Evolutionary conservation across 2,888 invertebrate genomes (phyloP).

Genomic region (Andrena chrysosceles): DNA sequence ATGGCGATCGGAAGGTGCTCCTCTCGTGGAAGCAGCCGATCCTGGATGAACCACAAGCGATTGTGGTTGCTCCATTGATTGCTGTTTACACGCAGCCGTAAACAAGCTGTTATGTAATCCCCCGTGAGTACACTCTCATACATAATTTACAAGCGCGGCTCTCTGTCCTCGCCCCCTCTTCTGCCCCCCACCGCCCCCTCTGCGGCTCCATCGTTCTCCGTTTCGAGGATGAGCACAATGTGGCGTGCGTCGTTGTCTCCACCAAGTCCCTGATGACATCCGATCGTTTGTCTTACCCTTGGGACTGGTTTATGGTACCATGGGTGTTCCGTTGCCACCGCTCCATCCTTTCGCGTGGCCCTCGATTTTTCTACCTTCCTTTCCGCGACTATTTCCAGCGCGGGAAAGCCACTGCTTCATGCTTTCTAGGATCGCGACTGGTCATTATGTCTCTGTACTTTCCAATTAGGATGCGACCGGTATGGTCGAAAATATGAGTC

Average conservation of each 20-base stretch:
- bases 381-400: conserved; percentile 20
- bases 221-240: conserved; percentile 38
- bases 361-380: conserved; percentile 8
- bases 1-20: background rate
- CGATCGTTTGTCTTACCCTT: conserved; percentile 34
- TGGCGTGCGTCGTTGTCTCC: conserved; percentile 17
- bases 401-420: conserved; percentile 46
- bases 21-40: conserved; percentile 18
- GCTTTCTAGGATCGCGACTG: conserved; percentile 44
- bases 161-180: conserved; percentile 44
- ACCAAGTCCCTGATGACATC: background rate
- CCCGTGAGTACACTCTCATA: conserved; percentile 74
- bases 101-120: conserved; percentile 80
- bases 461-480: conserved; percentile 11
- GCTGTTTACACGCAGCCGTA: conserved; percentile 80
- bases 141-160: conserved; percentile 74
- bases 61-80: conserved; percentile 75
- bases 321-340: conserved; percentile 7
- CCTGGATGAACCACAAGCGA: conserved; percentile 60
- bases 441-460: conserved; percentile 29
- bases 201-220: conserved; percentile 5
- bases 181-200: background rate
- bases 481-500: background rate
- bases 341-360: conserved; percentile 2
- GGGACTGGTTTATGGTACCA: conserved; percentile 4